These are phyloP conservation scores for Acronicta leporina DNA, from an alignment of 2,888 invertebrate species.

Conservation along the genomic window DNA sequence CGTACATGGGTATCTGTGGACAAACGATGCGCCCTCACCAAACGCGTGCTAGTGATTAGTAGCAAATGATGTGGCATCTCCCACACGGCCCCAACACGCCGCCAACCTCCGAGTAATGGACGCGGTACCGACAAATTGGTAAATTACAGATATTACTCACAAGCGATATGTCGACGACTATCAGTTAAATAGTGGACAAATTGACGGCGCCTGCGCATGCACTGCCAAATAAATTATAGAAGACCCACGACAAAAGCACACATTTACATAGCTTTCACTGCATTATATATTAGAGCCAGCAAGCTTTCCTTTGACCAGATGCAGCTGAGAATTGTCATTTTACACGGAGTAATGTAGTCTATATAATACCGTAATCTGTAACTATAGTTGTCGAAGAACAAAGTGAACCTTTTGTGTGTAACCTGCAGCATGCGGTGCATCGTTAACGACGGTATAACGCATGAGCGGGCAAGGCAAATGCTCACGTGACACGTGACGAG, in stretches of 20 bases:
- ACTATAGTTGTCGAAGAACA: no score
- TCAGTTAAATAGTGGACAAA: slow-evolving; percentile 20
- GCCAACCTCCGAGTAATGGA: background rate
- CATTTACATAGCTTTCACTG: no score
- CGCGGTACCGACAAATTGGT: slow-evolving; percentile 12
- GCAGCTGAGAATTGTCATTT: no score
- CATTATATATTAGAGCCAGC: no score
- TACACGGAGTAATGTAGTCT: no score
- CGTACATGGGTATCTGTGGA: slow-evolving; percentile 10
- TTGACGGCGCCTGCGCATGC: slow-evolving; percentile 12
- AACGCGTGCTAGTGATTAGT: slow-evolving; percentile 19
- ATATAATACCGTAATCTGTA: no score
- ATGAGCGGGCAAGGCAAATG: no score
- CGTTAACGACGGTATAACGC: no score
- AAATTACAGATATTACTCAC: slow-evolving; percentile 38
- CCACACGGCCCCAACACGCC: background rate
- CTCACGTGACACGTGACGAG: no score
- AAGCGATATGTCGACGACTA: slow-evolving; percentile 5
- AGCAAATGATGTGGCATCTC: background rate
- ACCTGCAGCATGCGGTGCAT: no score
- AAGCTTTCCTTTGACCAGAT: no score
- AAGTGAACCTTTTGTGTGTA: background rate
- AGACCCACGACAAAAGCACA: background rate
- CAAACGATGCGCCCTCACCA: slow-evolving; percentile 18
- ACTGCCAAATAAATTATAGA: background rate